Conservation (phyloP, 2,797 vertebrate genomes). For the Peromyscus aztecus region DNA sequence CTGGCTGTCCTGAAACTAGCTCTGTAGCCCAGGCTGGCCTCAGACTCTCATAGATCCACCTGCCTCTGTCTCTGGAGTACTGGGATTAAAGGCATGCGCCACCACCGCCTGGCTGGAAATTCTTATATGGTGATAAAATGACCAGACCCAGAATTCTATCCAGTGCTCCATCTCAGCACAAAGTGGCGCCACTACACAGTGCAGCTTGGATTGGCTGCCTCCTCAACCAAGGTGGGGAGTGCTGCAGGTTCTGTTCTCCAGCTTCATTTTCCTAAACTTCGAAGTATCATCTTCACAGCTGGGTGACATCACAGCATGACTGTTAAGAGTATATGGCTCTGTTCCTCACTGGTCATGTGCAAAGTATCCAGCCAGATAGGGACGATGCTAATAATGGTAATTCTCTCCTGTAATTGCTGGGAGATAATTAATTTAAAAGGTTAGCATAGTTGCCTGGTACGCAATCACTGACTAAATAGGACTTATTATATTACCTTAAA, state of each 20-base stretch:
- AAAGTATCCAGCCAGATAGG: background rate
- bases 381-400: conserved; percentile 20
- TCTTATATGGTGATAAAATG: background rate
- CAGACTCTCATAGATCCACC: background rate
- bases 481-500: background rate
- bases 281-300: background rate
- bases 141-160: background rate
- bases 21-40: background rate
- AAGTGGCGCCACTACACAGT: background rate
- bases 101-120: background rate
- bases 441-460: background rate
- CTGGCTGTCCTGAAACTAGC: background rate
- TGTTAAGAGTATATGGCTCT: background rate
- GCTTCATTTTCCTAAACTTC: background rate
- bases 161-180: background rate
- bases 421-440: conserved; percentile 63
- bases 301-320: background rate
- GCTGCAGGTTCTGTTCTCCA: background rate
- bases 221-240: background rate
- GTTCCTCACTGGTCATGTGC: background rate
- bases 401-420: conserved; percentile 19
- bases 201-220: background rate
- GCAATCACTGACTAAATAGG: conserved; percentile 45
- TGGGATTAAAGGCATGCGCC: background rate
- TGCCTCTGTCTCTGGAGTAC: background rate